Evolutionary conservation across 1,140 invertebrate genomes (phyloP).

Genomic region (Pseudomyrmex concolor): DNA sequence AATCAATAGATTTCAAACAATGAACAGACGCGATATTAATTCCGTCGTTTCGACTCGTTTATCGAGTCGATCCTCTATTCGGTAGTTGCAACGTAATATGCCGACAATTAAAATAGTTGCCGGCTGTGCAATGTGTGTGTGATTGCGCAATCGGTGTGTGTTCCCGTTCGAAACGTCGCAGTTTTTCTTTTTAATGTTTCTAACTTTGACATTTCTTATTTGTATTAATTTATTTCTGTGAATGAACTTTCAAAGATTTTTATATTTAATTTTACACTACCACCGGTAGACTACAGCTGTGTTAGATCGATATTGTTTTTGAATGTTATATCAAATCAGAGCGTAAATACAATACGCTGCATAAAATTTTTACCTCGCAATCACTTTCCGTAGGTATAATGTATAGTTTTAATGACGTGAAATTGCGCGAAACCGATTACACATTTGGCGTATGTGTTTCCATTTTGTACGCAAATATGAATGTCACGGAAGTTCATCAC

Average conservation of each 20-base stretch:
- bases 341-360: too few relatives aligned
- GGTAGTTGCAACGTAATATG: constrained; percentile 61
- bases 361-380: too few relatives aligned
- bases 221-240: too few relatives aligned
- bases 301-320: too few relatives aligned
- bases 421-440: background rate
- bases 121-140: constrained; percentile 17
- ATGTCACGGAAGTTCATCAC: constrained; percentile 1
- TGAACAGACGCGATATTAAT: constrained; percentile 48
- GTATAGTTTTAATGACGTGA: too few relatives aligned
- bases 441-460: background rate
- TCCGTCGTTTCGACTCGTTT: constrained; percentile 47
- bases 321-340: too few relatives aligned
- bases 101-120: constrained; percentile 44
- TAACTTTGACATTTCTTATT: too few relatives aligned
- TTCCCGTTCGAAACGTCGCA: constrained; percentile 51
- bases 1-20: constrained; percentile 54
- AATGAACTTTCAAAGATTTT: too few relatives aligned
- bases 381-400: too few relatives aligned
- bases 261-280: too few relatives aligned
- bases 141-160: constrained; percentile 45
- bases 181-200: too few relatives aligned
- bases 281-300: too few relatives aligned
- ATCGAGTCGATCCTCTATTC: constrained; percentile 38
- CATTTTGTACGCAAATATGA: constrained; percentile 50